Percentiles rank a stretch among this genome's conserved stretches.
These are phyloP conservation scores for Salpingus planirostris DNA, from an alignment of 2,888 invertebrate genomes.

Conservation along the genomic window DNA sequence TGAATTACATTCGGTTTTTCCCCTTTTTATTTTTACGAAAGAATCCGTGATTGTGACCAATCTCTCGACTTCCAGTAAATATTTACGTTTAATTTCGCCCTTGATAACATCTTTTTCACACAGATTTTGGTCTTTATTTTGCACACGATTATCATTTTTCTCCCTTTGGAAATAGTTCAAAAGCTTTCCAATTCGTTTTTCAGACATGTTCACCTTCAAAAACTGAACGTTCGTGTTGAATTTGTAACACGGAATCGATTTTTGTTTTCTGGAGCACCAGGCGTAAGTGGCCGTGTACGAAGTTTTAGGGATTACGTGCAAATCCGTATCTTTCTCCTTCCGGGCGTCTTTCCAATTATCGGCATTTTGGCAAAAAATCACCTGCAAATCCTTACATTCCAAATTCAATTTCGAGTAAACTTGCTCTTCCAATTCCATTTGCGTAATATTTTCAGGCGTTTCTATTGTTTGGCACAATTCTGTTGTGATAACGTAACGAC, in stretches of 20 bases:
- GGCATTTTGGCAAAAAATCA: slow-evolving; percentile 51
- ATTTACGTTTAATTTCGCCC: slow-evolving; percentile 12
- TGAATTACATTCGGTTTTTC: no score
- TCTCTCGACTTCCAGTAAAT: slow-evolving; percentile 21
- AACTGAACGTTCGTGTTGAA: slow-evolving; percentile 63
- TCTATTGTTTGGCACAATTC: slow-evolving; percentile 62
- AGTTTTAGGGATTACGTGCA: slow-evolving; percentile 64
- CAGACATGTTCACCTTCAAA: slow-evolving; percentile 67
- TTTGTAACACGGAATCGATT: slow-evolving; percentile 53
- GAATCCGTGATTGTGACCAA: slow-evolving; percentile 11
- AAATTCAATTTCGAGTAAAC: slow-evolving; percentile 69
- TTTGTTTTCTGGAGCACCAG: slow-evolving; percentile 27
- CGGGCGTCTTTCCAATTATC: slow-evolving; percentile 69
- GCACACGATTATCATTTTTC: no score
- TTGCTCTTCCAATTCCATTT: slow-evolving; percentile 73
- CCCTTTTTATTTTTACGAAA: slow-evolving; percentile 11
- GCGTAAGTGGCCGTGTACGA: slow-evolving; percentile 34
- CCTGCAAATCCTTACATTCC: slow-evolving; percentile 59
- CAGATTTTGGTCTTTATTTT: no score
- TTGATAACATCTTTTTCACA: slow-evolving; percentile 18
- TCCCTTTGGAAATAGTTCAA: slow-evolving; percentile 49
- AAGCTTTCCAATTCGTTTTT: slow-evolving; percentile 56
- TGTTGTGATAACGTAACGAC: slow-evolving; percentile 58
- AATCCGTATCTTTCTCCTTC: slow-evolving; percentile 61
- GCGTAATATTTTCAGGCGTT: slow-evolving; percentile 65